Evolutionary conservation across 2,888 invertebrate genomes (phyloP).

Genomic region (Cerastoderma edule): DNA sequence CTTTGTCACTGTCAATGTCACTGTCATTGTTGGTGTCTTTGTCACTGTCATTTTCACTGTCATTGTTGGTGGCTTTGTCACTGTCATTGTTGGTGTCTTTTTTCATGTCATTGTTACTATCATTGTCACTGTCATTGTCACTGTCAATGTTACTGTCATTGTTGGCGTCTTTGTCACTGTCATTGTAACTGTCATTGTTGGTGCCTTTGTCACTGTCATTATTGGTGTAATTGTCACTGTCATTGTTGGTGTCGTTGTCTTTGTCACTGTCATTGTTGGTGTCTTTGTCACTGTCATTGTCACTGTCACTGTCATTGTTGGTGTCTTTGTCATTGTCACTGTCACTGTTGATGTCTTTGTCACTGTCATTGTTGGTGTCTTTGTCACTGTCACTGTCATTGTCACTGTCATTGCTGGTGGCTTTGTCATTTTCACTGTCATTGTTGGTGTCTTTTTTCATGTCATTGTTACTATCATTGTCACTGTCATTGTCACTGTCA

Average conservation of each 20-base stretch:
- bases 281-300: slow-evolving; percentile 1
- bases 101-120: background rate
- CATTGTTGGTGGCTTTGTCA: no score
- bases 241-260: no score
- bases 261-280: background rate
- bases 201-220: background rate
- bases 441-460: background rate
- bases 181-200: background rate
- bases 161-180: no score
- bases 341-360: background rate
- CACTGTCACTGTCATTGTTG: background rate
- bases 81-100: no score
- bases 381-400: slow-evolving; percentile 1
- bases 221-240: no score
- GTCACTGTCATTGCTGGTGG: no score
- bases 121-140: background rate
- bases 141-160: no score
- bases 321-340: background rate
- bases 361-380: background rate
- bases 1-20: no score
- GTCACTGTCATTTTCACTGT: no score
- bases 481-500: slow-evolving; percentile 3
- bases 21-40: no score
- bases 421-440: background rate
- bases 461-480: background rate